Conservation (phyloP, 2,797 vertebrate species). For the Paratrypauchen microcephalus region DNA sequence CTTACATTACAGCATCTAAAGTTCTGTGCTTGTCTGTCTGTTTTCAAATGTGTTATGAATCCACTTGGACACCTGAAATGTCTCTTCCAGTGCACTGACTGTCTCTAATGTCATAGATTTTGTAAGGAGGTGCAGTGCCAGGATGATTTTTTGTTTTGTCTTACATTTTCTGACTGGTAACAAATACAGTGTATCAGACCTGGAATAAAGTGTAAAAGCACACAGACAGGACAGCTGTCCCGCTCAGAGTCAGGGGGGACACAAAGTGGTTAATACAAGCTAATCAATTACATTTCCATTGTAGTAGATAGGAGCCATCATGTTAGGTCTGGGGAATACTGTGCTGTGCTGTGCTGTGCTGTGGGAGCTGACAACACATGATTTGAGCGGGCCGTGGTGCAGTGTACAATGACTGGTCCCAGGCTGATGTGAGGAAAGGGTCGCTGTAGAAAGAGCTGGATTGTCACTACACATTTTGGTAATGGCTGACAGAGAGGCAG, state of each 20-base stretch:
- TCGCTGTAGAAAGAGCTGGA: slow-evolving; percentile 61
- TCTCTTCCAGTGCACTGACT: not conserved
- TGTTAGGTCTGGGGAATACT: slow-evolving; percentile 39
- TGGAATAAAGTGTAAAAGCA: slow-evolving; percentile 12
- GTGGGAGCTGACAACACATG: slow-evolving; percentile 47
- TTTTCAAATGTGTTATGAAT: not conserved
- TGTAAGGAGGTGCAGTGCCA: not conserved
- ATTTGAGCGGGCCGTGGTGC: slow-evolving; percentile 50
- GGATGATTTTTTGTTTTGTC: not conserved
- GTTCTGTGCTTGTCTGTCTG: not conserved
- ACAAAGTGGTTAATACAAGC: slow-evolving; percentile 20
- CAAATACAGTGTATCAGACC: not conserved
- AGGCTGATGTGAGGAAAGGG: slow-evolving; percentile 39
- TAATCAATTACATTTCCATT: slow-evolving; percentile 49
- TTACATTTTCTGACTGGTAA: not conserved
- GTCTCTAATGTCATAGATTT: not conserved
- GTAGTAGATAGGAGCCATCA: slow-evolving; percentile 30
- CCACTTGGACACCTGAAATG: not conserved
- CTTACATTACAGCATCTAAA: not conserved
- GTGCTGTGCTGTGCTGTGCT: slow-evolving; percentile 30
- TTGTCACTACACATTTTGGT: slow-evolving; percentile 83
- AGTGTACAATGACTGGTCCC: slow-evolving; percentile 53
- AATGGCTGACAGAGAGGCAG: slow-evolving; percentile 79
- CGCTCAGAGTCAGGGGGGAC: slow-evolving; percentile 24
- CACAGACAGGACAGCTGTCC: slow-evolving; percentile 38